These are phyloP conservation scores for Labeo catla DNA, from an alignment of 2,113 vertebrate genomes.

Conservation along the genomic window DNA sequence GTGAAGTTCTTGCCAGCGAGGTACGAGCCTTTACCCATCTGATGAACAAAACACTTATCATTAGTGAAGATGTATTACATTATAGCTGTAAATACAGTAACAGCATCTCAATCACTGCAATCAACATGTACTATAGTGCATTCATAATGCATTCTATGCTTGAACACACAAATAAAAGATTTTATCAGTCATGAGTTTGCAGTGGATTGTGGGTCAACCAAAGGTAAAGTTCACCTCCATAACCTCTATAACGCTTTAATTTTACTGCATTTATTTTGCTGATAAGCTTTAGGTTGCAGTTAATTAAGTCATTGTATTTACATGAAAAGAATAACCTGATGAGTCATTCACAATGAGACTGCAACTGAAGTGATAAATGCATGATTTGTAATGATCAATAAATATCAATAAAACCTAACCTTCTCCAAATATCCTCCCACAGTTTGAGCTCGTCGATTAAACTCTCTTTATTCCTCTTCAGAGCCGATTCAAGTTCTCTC, in stretches of 20 bases:
- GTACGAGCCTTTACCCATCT: conserved; percentile 55
- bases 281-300: background rate
- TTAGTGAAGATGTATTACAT: background rate
- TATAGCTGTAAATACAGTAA: no score
- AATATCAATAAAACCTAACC: conserved; percentile 53
- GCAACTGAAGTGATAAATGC: background rate
- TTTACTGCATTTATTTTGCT: no score
- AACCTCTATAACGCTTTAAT: no score
- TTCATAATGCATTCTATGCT: background rate
- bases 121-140: no score
- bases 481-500: conserved; percentile 72
- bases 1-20: conserved; percentile 64
- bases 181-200: no score
- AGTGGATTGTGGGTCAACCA: no score
- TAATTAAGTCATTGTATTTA: no score
- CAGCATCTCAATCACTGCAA: no score
- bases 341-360: background rate
- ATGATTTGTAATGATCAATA: background rate
- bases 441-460: conserved; percentile 66
- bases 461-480: conserved; percentile 66
- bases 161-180: no score
- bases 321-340: background rate
- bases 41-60: background rate
- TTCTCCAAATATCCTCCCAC: conserved; percentile 76
- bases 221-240: no score